Evolutionary conservation across 2,888 invertebrate genomes (phyloP).

Genomic region (Euphydryas editha): DNA sequence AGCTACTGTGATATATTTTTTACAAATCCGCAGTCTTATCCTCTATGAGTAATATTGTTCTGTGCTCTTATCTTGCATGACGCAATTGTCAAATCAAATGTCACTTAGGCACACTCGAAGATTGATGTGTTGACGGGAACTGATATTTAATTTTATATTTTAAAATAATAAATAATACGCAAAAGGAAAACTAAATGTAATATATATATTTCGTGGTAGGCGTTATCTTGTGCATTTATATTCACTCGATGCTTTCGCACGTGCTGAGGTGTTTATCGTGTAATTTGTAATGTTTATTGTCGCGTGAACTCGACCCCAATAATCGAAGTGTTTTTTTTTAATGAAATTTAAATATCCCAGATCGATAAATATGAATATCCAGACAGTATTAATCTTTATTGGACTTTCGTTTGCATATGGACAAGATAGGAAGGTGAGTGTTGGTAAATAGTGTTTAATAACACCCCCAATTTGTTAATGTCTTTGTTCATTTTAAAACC

Average conservation of each 20-base stretch:
- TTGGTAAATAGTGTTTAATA: constrained; percentile 25
- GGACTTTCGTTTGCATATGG: constrained; percentile 55
- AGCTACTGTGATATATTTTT: no score
- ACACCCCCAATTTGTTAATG: constrained; percentile 16
- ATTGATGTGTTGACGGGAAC: neutral
- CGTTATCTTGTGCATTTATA: constrained; percentile 32
- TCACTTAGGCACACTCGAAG: constrained; percentile 7
- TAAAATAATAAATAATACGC: constrained; percentile 11
- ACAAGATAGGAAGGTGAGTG: constrained; percentile 69
- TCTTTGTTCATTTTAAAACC: constrained; percentile 16
- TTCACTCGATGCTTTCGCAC: constrained; percentile 47
- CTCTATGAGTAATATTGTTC: neutral
- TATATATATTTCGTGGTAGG: constrained; percentile 22
- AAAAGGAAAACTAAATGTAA: constrained; percentile 28
- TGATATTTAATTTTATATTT: neutral
- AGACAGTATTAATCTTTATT: constrained; percentile 55
- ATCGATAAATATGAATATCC: constrained; percentile 60
- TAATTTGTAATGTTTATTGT: constrained; percentile 48
- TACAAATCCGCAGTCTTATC: no score
- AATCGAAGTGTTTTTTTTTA: constrained; percentile 49
- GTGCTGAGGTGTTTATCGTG: constrained; percentile 62
- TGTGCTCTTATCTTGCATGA: neutral
- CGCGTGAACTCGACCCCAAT: constrained; percentile 52
- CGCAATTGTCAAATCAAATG: constrained; percentile 19
- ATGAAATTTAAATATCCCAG: constrained; percentile 55